Evolutionary conservation across 2,113 vertebrate species (phyloP), one percentile per base, ranked within the genome.

Genomic region (Uropsilus gracilis): DNA sequence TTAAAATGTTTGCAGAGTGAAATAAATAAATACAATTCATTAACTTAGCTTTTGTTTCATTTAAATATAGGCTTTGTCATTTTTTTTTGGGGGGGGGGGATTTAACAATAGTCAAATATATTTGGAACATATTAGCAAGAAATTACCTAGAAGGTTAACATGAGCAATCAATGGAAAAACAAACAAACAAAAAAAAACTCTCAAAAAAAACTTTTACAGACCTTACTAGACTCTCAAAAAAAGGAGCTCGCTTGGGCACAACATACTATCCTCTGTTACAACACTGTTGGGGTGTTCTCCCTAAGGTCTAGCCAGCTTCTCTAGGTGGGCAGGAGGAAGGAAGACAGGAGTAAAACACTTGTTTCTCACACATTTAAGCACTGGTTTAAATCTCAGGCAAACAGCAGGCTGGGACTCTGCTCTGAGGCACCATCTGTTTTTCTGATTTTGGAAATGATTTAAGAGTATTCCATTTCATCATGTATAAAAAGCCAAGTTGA

Each of bases 381-480:
- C 57, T 95, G 89, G 57, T 80, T 97, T 81, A 96, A 97, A 95
- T 95, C 91, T 97, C 91, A 91, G 85, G 46, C 63, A 89, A 97
- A 94, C 42, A 91, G 71, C 76, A 97, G 83, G 32, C 68, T 94
- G 88, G 53, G 57, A 13, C 77, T 85, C 50, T 88, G 80, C 53
- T 89, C 95, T 78, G 92, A 77, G 84, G 22, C 78, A 55, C 94
- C 94, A 95, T 97, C 96, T 98, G 93, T 95, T 97, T 81, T 89
- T 93, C 92, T 82, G 34, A 55, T 95, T 96, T 96, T 57, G 77
- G 78, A 97, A 97, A 92, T 95, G 10, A 94, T 97, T 97, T 97
- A 75, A 95, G 42, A 81, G 88, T 92, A 68, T 90, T 96, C 13
- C 0, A 18, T 9, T 96, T 95, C 85, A 81, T 86, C 96, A 20